These are phyloP conservation scores for Heliconius nattereri DNA, from an alignment of 1,140 invertebrate genomes.

Conservation along the genomic window DNA sequence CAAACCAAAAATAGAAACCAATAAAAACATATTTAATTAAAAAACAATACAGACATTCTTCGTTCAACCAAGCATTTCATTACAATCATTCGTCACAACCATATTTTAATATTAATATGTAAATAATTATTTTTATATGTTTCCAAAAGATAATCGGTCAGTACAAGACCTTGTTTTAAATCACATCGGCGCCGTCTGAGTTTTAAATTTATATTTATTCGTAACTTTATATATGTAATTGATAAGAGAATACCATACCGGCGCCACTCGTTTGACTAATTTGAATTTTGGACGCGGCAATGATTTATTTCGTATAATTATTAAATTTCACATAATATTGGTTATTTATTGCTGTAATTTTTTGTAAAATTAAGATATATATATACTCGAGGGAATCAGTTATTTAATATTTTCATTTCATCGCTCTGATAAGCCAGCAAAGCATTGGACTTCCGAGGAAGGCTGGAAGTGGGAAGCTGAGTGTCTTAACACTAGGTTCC, in stretches of 20 bases:
- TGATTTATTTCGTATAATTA: conserved; percentile 13
- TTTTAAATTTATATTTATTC: conserved; percentile 29
- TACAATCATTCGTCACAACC: not conserved
- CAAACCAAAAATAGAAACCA: no score
- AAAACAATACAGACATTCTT: not conserved
- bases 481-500: no score
- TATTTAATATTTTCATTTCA: no score
- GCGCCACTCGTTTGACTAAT: conserved; percentile 37
- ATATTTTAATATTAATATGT: conserved; percentile 28
- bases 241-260: conserved; percentile 39
- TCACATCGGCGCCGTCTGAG: conserved; percentile 44
- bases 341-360: not conserved
- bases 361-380: not conserved
- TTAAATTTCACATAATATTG: not conserved
- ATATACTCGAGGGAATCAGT: no score
- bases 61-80: no score
- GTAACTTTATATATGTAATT: conserved; percentile 40
- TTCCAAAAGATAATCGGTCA: not conserved
- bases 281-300: conserved; percentile 18
- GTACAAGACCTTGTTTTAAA: conserved; percentile 37
- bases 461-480: no score
- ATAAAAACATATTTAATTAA: not conserved
- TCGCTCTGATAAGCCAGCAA: no score
- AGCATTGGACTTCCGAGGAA: no score
- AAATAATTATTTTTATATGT: conserved; percentile 22